Evolutionary conservation across 2,113 vertebrate genomes (phyloP).

Genomic region (Sylvia atricapilla): DNA sequence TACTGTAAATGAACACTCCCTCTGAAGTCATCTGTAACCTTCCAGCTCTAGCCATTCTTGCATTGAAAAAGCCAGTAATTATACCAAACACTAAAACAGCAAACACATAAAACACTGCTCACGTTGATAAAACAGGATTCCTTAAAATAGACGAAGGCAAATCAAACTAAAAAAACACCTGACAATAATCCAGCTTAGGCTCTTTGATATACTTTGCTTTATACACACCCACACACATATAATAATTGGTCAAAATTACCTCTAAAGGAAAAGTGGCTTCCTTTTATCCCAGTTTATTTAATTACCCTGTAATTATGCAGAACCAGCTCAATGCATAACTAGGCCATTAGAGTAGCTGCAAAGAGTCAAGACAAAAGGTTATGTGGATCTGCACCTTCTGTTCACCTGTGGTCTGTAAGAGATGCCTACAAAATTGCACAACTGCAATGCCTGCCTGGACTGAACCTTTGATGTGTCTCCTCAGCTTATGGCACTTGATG

Average conservation of each 20-base stretch:
- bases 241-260: neutral
- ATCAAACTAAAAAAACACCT: neutral
- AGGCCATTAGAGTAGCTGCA: neutral
- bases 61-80: neutral
- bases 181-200: neutral
- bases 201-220: neutral
- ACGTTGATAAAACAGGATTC: neutral
- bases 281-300: neutral
- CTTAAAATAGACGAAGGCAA: constrained; percentile 9
- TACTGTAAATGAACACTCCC: neutral
- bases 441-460: neutral
- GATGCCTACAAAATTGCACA: fast-evolving
- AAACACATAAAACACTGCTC: constrained; percentile 7
- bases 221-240: neutral
- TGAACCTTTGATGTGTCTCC: neutral
- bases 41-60: neutral
- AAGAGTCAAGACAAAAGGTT: neutral
- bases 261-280: neutral
- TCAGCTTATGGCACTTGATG: neutral
- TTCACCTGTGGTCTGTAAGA: neutral
- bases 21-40: neutral
- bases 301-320: neutral
- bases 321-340: neutral
- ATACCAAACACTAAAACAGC: neutral
- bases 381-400: neutral